Base-by-base conservation (phyloP, 2,888 invertebrate genomes). In the Lasioglossum villosulum region DNA sequence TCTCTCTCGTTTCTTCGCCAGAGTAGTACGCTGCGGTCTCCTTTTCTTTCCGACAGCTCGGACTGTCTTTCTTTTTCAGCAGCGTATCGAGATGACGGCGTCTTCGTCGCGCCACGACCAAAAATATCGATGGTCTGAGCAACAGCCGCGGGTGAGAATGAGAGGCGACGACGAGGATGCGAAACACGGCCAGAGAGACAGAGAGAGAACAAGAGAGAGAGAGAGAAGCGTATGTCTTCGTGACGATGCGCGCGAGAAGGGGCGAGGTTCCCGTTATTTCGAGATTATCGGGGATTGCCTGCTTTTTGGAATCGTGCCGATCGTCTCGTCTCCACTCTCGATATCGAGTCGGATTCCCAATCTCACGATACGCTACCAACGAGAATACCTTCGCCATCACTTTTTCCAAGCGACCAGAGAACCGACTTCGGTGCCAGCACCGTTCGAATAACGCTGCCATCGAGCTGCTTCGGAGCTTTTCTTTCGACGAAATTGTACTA, bases 221-320 rank as follows among this genome's bases (percentile, higher is more conserved):
- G 39, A 74, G 84, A 73, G 76, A 68, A 75, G 68, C 78, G 86
- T 48, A 71, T 45, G 70, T 30, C 72, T 56, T 72, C 37, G 39
- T 39, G 66, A 75, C 71, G 72, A 52, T 56, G 78, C 59, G 75
- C 73, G 45, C 75, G 82, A 84, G 86, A 78, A 70, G 87, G 85
- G 78, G 84, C 74, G 88, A 90, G 89, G 89, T 88, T 88, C 87
- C 88, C 91, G 93, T 93, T 93, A 93, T 93, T 93, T 93, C 91
- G 92, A 93, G 93, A 93, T 93, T 93, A 93, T 93, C 90, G 91
- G 88, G 91, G 92, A 93, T 93, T 92, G 91, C 91, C 91, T 90
- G 91, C 86, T 92, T 91, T 93, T 93, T 93, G 92, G 92, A 93
- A 93, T 93, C 89, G 90, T 93, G 91, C 90, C 92, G 91, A 91